Evolutionary conservation across 2,888 invertebrate species (phyloP).

Genomic region (Rhaphigaster nebulosa): DNA sequence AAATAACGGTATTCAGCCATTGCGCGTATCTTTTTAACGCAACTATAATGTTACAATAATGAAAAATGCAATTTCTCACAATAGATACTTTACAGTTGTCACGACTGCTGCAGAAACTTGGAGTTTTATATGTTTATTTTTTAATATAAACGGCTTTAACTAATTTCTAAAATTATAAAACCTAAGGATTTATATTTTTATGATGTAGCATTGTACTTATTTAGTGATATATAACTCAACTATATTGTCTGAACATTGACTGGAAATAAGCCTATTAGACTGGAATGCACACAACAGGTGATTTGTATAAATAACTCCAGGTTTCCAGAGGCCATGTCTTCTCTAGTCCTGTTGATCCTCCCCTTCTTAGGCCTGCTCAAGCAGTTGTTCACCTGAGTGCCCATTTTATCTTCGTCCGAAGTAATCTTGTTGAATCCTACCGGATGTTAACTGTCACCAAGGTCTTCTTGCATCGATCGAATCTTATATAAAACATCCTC

Average conservation of each 20-base stretch:
- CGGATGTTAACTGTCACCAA: neutral
- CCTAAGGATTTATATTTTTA: too few relatives aligned
- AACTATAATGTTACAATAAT: too few relatives aligned
- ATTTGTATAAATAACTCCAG: constrained; percentile 5
- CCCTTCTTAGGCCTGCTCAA: neutral
- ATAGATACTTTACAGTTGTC: too few relatives aligned
- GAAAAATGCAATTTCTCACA: too few relatives aligned
- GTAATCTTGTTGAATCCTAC: neutral
- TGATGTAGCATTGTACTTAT: neutral
- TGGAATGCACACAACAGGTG: neutral
- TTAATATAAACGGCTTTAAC: too few relatives aligned
- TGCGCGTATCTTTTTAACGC: too few relatives aligned
- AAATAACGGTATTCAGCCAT: too few relatives aligned
- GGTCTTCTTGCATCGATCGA: neutral
- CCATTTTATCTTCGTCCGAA: neutral
- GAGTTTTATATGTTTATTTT: too few relatives aligned
- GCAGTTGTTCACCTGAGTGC: neutral
- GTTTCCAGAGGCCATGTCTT: constrained; percentile 2
- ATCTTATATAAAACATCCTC: too few relatives aligned
- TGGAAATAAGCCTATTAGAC: neutral
- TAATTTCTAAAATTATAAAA: too few relatives aligned
- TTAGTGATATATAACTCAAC: neutral
- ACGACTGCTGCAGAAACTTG: too few relatives aligned
- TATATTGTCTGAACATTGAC: neutral
- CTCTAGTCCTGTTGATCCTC: neutral